Evolutionary conservation across 2,113 vertebrate species (phyloP), one percentile per base, ranked within the genome.

Genomic region (Crocuta crocuta): DNA sequence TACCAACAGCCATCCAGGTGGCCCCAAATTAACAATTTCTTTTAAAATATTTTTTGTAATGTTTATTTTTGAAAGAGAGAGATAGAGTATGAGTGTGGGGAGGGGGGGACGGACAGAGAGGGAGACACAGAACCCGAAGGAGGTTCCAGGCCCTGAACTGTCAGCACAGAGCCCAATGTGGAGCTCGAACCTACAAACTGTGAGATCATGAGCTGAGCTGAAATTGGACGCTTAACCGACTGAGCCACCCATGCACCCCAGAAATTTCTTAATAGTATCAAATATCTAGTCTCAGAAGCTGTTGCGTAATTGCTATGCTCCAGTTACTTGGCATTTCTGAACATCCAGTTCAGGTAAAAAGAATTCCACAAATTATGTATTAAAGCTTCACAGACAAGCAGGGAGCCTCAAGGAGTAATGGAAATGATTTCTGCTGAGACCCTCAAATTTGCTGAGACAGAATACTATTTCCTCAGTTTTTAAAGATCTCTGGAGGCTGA

Each of bases 371-470:
- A 45, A 81, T 68, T 8, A 23, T 5, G 21, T 48, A 35, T 65
- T 63, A 12, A 43, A 71, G 15, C n/a, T 12, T 55, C 48, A 53
- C 26, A 43, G 55, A 33, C 73, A 92, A 45, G 48, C 16, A 70
- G 45, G 61, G 61, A 82, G n/a, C 31, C 76, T 95, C 61, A 71
- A 48, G 76, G 82, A 78, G 10, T 61, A 70, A 63, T 33, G 45
- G 58, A 89, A 74, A 35, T 71, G 66, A 63, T 82, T 80, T 92
- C 45, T 97, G 45, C 50, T 76, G 68, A 94, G 79, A 86, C 31
- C 24, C 23, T 33, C 23, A 33, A 58, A 68, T 71, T 7, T 39
- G 39, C 28, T 13, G 19, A 92, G 70, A 50, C 16, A 19, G 55
- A 68, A n/a, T 58, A 23, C 33, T 73, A 6, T 73, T 94, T 81